A percentile compares a stretch with the other conserved stretches of the same genome.
Evolutionary conservation across 2,797 vertebrate species (phyloP).

Genomic region (Centroberyx gerrardi): DNA sequence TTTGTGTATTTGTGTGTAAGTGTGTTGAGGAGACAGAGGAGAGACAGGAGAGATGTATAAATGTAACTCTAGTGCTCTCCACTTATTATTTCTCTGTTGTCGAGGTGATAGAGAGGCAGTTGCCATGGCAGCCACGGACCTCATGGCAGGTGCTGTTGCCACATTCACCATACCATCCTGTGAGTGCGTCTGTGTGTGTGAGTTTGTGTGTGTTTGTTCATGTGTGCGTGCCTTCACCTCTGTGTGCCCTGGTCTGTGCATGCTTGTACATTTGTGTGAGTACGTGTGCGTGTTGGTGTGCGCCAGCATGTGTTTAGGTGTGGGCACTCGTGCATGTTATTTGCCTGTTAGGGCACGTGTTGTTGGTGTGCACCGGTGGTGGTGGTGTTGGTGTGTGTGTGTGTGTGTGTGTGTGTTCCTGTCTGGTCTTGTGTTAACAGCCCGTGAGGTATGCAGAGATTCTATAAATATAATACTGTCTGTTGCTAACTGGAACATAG

Average conservation of each 20-base stretch:
- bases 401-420: background rate
- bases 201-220: conserved; percentile 24
- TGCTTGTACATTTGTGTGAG: conserved; percentile 7
- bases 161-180: conserved; percentile 37
- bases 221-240: conserved; percentile 36
- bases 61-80: conserved; percentile 16
- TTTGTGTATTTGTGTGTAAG: background rate
- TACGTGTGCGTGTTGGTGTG: conserved; percentile 24
- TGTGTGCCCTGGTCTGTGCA: conserved; percentile 23
- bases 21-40: conserved; percentile 14
- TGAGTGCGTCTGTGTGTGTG: conserved; percentile 12
- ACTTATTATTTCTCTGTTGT: conserved; percentile 41
- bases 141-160: conserved; percentile 60
- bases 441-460: conserved; percentile 7
- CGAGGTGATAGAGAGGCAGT: conserved; percentile 68
- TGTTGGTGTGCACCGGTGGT: conserved; percentile 3
- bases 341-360: conserved; percentile 36
- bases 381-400: conserved; percentile 18
- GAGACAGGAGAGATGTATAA: conserved; percentile 25
- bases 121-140: conserved; percentile 73
- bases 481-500: background rate
- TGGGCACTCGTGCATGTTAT: conserved; percentile 49
- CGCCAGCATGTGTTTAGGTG: conserved; percentile 39
- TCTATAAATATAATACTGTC: conserved; percentile 8
- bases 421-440: background rate